Percentiles rank a stretch among this genome's conserved stretches.
These are phyloP conservation scores for Meriones psammophilus DNA, from an alignment of 2,797 vertebrate species.

Conservation along the genomic window DNA sequence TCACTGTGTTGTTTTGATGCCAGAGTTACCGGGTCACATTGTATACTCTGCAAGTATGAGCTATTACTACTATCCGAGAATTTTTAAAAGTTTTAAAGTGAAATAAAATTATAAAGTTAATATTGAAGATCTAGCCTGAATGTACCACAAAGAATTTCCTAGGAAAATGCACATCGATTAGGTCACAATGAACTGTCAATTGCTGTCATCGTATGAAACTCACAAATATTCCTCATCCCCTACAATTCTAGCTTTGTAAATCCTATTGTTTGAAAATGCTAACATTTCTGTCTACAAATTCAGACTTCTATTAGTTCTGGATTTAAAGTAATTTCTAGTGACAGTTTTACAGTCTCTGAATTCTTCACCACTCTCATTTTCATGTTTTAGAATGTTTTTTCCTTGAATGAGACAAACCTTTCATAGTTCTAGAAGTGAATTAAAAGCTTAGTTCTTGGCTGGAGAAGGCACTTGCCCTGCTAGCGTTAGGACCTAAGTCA, in stretches of 20 bases:
- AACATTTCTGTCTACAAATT: background rate
- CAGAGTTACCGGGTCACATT: background rate
- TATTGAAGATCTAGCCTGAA: background rate
- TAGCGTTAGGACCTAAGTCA: background rate
- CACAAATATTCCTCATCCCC: background rate
- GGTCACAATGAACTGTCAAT: background rate
- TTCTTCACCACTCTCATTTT: slow-evolving; percentile 23
- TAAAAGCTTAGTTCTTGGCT: slow-evolving; percentile 8
- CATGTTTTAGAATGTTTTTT: slow-evolving; percentile 25
- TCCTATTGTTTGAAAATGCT: slow-evolving; percentile 34
- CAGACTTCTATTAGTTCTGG: background rate
- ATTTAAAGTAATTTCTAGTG: slow-evolving; percentile 9
- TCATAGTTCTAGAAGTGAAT: background rate
- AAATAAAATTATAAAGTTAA: slow-evolving; percentile 23
- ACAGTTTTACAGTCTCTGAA: background rate
- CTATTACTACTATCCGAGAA: background rate
- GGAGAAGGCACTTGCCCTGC: background rate
- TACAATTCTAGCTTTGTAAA: slow-evolving; percentile 12
- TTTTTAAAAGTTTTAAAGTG: slow-evolving; percentile 25
- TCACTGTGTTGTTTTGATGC: slow-evolving; percentile 48
- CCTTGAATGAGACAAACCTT: background rate
- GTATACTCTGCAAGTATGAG: background rate
- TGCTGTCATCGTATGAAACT: background rate
- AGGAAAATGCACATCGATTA: background rate
- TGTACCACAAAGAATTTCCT: slow-evolving; percentile 8